Evolutionary conservation across 2,888 invertebrate species (phyloP), one percentile per base, ranked within the genome.

Genomic region (Drosophila ezoana): DNA sequence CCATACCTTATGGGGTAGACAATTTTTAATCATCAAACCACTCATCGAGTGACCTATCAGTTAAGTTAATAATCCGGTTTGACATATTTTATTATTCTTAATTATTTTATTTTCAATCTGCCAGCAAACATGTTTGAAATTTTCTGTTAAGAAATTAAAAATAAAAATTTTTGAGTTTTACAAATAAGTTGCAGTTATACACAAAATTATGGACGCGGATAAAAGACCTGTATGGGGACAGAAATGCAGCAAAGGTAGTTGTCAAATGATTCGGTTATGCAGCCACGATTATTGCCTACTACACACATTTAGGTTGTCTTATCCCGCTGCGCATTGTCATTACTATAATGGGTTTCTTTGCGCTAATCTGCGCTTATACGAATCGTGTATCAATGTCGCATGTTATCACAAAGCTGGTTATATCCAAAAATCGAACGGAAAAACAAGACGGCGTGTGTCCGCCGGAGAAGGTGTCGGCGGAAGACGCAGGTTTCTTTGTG

Each of bases 301-400:
- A n/a, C 11, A n/a, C 6, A 4, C 11, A 13, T 10, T 11, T 9
- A 95, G 95, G 93, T 69, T 94, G 94, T 70, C 85, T 94, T 0
- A 0, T 95, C 87, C 95, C 95, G 0, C 95, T 95, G 83, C 93
- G 95, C 48, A 94, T 95, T 91, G 93, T 95, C 18, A 89, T 95
- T 78, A 93, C 94, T 14, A 90, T 95, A 23, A 95, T 96, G 95
- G 94, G 95, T 0, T 93, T 95, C 72, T 79, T 95, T 62, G 95
- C 94, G 1, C 92, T 95, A 4, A 93, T 95, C 66, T 95, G 94
- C 83, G 95, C 95, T 0, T 95, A 95, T 89, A 94, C 95, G 4
- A 95, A 95, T 95, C 92, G 95, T 4, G 94, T 95, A 0, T 95
- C 94, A 64, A 92, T 95, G 0, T 95, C 95, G 71, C 92, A 95